Evolutionary conservation across 1,140 invertebrate species (phyloP).

Genomic region (Dryas iulia): DNA sequence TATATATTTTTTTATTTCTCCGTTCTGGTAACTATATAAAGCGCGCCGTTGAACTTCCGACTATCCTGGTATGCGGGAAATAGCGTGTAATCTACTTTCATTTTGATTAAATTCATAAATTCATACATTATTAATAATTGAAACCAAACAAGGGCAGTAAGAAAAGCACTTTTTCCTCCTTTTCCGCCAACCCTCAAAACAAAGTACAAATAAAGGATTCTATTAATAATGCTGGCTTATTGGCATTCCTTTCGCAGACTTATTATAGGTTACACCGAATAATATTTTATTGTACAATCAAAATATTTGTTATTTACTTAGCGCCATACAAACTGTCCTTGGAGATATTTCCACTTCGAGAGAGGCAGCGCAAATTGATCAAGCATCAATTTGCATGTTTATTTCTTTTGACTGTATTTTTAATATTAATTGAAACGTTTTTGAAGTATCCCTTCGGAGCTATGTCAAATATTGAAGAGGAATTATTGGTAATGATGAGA

Average conservation of each 20-base stretch:
- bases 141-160: too few species aligned
- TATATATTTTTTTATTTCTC: too few species aligned
- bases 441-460: not conserved
- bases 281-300: constrained; percentile 46
- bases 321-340: constrained; percentile 33
- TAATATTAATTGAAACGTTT: constrained; percentile 25
- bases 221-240: constrained; percentile 46
- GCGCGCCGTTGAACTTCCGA: too few species aligned
- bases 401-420: constrained; percentile 18
- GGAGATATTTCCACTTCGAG: constrained; percentile 26
- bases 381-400: constrained; percentile 21
- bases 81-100: too few species aligned
- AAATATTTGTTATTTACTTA: constrained; percentile 58
- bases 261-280: constrained; percentile 32
- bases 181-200: constrained; percentile 20
- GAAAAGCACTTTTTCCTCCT: not conserved
- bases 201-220: constrained; percentile 41
- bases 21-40: too few species aligned
- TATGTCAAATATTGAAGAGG: not conserved
- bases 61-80: too few species aligned
- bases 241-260: constrained; percentile 36
- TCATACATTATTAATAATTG: too few species aligned
- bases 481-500: too few species aligned
- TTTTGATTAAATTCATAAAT: too few species aligned
- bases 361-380: constrained; percentile 26